phyloP scores from a whole-genome alignment of 2,888 invertebrate genomes.

The Molanna angustata region DNA sequence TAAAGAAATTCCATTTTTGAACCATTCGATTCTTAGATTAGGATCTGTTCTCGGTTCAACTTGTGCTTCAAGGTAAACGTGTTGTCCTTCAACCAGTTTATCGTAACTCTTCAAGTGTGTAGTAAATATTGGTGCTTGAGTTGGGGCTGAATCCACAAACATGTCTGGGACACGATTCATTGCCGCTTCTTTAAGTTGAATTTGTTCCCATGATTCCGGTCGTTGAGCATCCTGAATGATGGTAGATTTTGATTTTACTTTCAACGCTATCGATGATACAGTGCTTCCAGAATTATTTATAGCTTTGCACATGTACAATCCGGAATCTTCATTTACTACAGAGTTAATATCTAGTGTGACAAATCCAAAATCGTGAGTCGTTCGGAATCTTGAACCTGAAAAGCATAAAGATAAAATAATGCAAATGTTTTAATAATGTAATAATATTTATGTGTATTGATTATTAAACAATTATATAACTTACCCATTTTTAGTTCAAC shows the following conservation, averaged over 20 bases:
- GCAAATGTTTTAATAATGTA: conserved; percentile 1
- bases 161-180: conserved; percentile 87
- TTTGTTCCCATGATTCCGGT: conserved; percentile 90
- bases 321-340: conserved; percentile 85
- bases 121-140: conserved; percentile 94
- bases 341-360: conserved; percentile 89
- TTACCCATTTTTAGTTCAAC: conserved; percentile 87
- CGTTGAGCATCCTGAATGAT: conserved; percentile 83
- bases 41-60: conserved; percentile 90
- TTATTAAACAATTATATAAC: conserved; percentile 30
- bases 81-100: conserved; percentile 81
- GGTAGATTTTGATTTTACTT: conserved; percentile 79
- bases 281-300: conserved; percentile 93
- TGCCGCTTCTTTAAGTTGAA: conserved; percentile 86
- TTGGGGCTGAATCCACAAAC: conserved; percentile 80
- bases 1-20: conserved; percentile 83
- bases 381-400: conserved; percentile 80
- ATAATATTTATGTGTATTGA: not conserved
- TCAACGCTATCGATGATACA: conserved; percentile 85
- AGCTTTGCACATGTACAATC: conserved; percentile 92
- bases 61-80: conserved; percentile 83
- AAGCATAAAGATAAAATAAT: conserved; percentile 15
- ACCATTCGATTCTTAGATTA: conserved; percentile 86
- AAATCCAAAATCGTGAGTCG: conserved; percentile 91
- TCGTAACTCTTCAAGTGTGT: conserved; percentile 85